These are phyloP conservation scores for Apamea epomidion DNA, from an alignment of 2,888 invertebrate species.

Conservation along the genomic window DNA sequence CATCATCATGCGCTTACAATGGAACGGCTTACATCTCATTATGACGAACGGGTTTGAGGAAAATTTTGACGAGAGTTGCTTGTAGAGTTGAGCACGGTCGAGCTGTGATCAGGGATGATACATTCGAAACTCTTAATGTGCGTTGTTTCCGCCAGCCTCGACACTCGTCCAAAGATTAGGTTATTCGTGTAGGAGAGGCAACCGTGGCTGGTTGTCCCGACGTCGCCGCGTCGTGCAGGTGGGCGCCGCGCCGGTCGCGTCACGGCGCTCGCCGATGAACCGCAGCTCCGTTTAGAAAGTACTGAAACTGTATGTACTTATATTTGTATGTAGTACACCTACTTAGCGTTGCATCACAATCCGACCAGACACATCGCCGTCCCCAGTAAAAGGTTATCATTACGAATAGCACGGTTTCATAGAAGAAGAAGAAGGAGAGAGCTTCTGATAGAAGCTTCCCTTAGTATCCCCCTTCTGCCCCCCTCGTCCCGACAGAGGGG, in stretches of 20 bases:
- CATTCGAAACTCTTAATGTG: neutral
- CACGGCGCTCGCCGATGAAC: slow-evolving; percentile 54
- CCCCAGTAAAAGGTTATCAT: slow-evolving; percentile 25
- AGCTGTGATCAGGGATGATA: neutral
- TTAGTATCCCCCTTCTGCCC: too few relatives aligned
- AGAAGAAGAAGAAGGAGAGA: too few relatives aligned
- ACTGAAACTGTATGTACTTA: slow-evolving; percentile 48
- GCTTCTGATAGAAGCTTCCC: neutral
- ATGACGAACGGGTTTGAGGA: neutral
- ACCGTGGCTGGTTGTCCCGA: neutral
- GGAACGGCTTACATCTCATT: neutral
- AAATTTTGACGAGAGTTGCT: neutral
- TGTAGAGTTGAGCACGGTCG: too few relatives aligned
- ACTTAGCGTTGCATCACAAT: slow-evolving; percentile 54
- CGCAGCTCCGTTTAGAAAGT: slow-evolving; percentile 64
- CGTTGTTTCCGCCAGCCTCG: too few relatives aligned
- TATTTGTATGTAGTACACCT: slow-evolving; percentile 57
- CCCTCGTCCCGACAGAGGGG: neutral
- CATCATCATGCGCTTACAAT: too few relatives aligned
- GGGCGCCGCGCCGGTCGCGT: slow-evolving; percentile 20
- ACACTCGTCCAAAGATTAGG: too few relatives aligned
- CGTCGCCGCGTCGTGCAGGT: neutral
- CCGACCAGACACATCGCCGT: slow-evolving; percentile 2
- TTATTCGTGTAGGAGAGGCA: neutral
- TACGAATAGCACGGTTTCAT: neutral